These are phyloP conservation scores for Atherinosoma microstoma DNA, from an alignment of 2,797 vertebrate species.

Conservation along the genomic window DNA sequence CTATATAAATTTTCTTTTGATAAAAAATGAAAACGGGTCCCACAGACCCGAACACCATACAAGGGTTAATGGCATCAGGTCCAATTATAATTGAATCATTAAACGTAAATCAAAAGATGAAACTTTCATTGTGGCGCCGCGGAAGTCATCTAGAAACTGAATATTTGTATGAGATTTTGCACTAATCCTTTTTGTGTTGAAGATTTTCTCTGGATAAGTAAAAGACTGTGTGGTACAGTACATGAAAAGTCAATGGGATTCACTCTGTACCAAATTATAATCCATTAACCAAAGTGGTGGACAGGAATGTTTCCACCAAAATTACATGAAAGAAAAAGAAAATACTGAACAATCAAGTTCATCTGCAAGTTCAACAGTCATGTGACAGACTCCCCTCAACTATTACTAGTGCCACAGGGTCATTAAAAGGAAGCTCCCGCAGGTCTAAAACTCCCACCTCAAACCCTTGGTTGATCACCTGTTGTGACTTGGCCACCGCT, in stretches of 20 bases:
- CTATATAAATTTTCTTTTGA: no score
- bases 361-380: neutral
- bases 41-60: no score
- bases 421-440: conserved; percentile 21
- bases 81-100: no score
- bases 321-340: neutral
- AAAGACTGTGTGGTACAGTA: neutral
- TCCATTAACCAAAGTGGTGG: neutral
- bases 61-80: no score
- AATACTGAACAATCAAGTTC: neutral
- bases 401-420: neutral
- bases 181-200: neutral
- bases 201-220: neutral
- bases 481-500: conserved; percentile 40
- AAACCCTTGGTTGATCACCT: conserved; percentile 16
- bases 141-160: neutral
- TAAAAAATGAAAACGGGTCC: no score
- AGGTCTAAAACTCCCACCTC: conserved; percentile 6
- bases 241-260: neutral
- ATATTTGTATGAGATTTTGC: neutral
- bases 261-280: neutral
- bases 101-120: no score
- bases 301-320: neutral
- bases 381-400: conserved; percentile 2
- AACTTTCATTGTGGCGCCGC: no score